Conservation (phyloP, 2,888 invertebrate genomes). For the Abrostola tripartita region DNA sequence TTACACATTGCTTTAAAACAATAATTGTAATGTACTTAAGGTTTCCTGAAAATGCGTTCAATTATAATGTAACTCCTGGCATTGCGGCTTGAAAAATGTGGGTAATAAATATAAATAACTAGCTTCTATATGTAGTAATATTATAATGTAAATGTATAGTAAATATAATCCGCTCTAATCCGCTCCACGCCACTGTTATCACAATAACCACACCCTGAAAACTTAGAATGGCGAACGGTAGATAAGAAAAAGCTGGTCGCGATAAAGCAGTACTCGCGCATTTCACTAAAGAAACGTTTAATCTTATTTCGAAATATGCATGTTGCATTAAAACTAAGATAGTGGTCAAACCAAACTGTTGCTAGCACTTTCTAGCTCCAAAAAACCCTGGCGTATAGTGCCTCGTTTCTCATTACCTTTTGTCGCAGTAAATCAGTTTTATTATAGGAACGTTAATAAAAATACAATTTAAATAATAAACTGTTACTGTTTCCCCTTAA, state of each 20-base stretch:
- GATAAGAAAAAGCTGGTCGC: conserved; percentile 73
- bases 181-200: conserved; percentile 43
- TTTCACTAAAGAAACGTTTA: conserved; percentile 61
- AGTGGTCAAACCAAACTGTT: conserved; percentile 18
- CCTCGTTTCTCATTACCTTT: not conserved
- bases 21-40: too few relatives aligned
- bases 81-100: too few relatives aligned
- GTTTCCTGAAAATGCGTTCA: too few relatives aligned
- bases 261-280: conserved; percentile 69
- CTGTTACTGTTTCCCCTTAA: not conserved
- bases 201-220: conserved; percentile 50
- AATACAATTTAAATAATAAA: not conserved
- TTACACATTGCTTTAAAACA: too few relatives aligned
- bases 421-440: conserved; percentile 2
- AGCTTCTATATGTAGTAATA: too few relatives aligned
- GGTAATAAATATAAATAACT: too few relatives aligned
- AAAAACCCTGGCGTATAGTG: too few relatives aligned
- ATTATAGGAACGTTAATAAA: not conserved
- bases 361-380: too few relatives aligned
- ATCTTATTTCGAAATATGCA: conserved; percentile 47
- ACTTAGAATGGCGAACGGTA: conserved; percentile 66
- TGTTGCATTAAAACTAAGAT: conserved; percentile 41
- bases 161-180: not conserved
- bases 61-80: too few relatives aligned
- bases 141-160: not conserved